Base-by-base conservation (phyloP, 2,888 invertebrate genomes). In the Eremobia ochroleuca region DNA sequence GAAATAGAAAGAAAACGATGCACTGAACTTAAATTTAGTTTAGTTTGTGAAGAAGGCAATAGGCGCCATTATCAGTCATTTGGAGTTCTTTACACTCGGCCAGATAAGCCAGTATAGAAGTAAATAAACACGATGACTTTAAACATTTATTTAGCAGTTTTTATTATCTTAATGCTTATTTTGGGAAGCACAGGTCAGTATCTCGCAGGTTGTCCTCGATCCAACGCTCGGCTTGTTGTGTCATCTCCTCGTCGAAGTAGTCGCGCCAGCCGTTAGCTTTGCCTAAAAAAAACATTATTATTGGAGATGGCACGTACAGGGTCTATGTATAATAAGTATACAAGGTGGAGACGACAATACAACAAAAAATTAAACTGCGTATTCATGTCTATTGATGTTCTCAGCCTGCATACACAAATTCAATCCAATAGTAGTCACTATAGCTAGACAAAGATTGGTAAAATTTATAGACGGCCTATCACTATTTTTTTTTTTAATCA, bases 151-250 rank as follows among this genome's bases (percentile, higher is more conserved):
- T 69, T 2, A 18, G 28, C 5, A 15, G 34, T 28, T 37, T 70
- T n/a, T 1, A 18, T 37, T 15, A 6, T 73, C 25, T 18, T n/a
- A 8, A 61, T 61, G 1, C 15, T 52, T 52, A 62, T 37, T 75
- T 62, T 4, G 97, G 97, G 90, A 97, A 97, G 61, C 91, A 90
- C 31, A 98, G 61, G 55, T 87, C 87, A 2, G 84, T 97, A 37
- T 94, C 94, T 67, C 94, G 92, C 59, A 97, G 92, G 93, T 98
- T 97, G 61, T 97, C 94, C 9, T 93, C 92, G 52, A 98, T 97
- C 98, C 98, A 98, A 52, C 95, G 90, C 81, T 98, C 97, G 40
- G 98, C 98, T 83, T 97, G 94, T 65, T 93, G 91, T 70, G 97
- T 96, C 86, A 98, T 95, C 87, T 98, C 97, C 21, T 97, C 96